Evolutionary conservation across 2,888 invertebrate genomes (phyloP), one percentile per base, ranked within the genome.

Genomic region (Hydroisotoma schaefferi): DNA sequence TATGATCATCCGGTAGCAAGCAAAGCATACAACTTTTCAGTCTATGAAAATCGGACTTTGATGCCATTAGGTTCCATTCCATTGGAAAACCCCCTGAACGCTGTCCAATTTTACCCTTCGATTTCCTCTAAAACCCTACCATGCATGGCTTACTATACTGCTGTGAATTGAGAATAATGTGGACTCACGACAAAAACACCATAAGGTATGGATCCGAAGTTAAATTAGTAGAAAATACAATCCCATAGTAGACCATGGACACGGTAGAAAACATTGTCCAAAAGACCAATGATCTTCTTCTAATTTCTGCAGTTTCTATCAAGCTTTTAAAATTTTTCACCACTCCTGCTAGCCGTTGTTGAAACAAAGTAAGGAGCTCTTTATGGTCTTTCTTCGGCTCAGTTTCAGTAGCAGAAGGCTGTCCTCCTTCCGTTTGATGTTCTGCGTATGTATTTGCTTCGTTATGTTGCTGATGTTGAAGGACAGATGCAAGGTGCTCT

Each of bases 231-330:
- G 68, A 63, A 55, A 72, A 69, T 1, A 69, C 67, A 22, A 71
- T 57, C 2, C 72, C 72, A 40, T 71, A 72, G 57, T 72, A 72
- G 33, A 71, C 68, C 48, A 69, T 57, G 0, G 68, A 59, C 10
- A 72, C 70, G 0, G 57, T 37, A 12, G 47, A 25, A 37, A 70
- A 71, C 0, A 72, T 63, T 15, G 61, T 56, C 72, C 72, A 72
- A 26, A 70, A 63, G n/a, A 67, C 66, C 10, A 72, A 48, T 3
- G 67, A 68, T 15, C 72, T 52, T 48, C 57, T 54, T 18, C 70
- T 57, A 10, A 72, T 63, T 57, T 71, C 70, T 0, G 66, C 59
- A 1, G 68, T 69, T 40, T 49, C 48, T 37, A 72, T 54, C 1
- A 72, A 43, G 53, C 59, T 66, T 18, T 55, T 55, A 44, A 70